A percentile compares a stretch with the other conserved stretches of the same genome.
These are phyloP conservation scores for Panzeria rudis DNA, from an alignment of 2,888 invertebrate species.

Conservation along the genomic window DNA sequence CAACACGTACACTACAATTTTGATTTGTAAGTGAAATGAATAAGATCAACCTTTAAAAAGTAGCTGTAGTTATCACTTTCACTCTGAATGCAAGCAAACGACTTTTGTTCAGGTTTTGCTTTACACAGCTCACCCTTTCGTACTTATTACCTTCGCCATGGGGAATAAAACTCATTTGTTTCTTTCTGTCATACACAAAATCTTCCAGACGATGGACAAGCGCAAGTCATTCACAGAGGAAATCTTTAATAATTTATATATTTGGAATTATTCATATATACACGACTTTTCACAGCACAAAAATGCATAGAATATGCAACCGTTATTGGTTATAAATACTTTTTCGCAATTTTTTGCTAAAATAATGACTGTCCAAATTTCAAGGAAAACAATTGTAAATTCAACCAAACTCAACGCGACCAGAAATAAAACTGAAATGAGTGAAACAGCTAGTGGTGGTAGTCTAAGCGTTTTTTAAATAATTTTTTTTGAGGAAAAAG, in stretches of 20 bases:
- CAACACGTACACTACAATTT: conserved; percentile 63
- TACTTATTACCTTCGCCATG: conserved; percentile 43
- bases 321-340: conserved; percentile 27
- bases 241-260: conserved; percentile 24
- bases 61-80: conserved; percentile 13
- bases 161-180: neutral
- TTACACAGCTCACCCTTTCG: conserved; percentile 44
- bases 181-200: conserved; percentile 27
- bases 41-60: neutral
- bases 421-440: conserved; percentile 64
- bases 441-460: conserved; percentile 23
- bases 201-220: conserved; percentile 49
- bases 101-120: neutral
- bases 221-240: conserved; percentile 64
- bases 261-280: conserved; percentile 13
- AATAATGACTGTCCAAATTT: conserved; percentile 16
- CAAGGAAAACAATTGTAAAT: conserved; percentile 32
- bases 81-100: neutral
- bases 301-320: conserved; percentile 40
- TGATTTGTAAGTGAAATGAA: conserved; percentile 12
- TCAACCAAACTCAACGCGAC: conserved; percentile 67
- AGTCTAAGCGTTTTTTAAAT: neutral
- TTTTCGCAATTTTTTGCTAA: conserved; percentile 23
- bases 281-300: conserved; percentile 53
- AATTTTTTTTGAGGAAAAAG: too few species aligned